phyloP scores from a whole-genome alignment of 2,888 invertebrate species.

The Cacoxenus indagator region DNA sequence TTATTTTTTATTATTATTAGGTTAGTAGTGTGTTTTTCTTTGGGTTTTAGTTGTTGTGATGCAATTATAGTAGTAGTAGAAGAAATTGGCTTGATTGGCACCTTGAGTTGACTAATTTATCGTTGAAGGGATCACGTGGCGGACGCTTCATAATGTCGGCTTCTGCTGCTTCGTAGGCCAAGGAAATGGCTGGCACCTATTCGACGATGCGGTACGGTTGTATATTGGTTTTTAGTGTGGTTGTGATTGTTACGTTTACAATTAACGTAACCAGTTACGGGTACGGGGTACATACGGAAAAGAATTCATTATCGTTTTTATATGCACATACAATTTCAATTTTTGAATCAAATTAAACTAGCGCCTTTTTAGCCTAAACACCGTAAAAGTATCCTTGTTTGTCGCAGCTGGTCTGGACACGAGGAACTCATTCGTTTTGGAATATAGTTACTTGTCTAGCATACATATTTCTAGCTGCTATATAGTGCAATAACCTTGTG shows the following conservation, averaged over 20 bases:
- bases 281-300: constrained; percentile 1
- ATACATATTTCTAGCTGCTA: constrained; percentile 10
- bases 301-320: constrained; percentile 3
- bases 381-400: background rate
- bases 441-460: background rate
- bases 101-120: constrained; percentile 84
- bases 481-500: constrained; percentile 27
- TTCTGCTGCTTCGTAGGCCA: constrained; percentile 89
- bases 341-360: background rate
- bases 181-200: constrained; percentile 84
- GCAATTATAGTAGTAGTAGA: constrained; percentile 28
- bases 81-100: constrained; percentile 65
- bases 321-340: background rate
- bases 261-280: too few species aligned
- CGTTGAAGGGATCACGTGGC: constrained; percentile 85
- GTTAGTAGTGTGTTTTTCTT: constrained; percentile 27
- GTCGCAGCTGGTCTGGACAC: background rate
- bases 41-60: constrained; percentile 23
- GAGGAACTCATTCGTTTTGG: background rate
- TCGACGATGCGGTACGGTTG: constrained; percentile 38
- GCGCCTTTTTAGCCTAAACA: constrained; percentile 8
- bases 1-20: constrained; percentile 16
- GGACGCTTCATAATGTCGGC: constrained; percentile 90
- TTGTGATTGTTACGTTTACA: constrained; percentile 34
- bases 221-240: constrained; percentile 37